phyloP scores from a whole-genome alignment of 2,113 vertebrate species.

The Tringa solitaria region DNA sequence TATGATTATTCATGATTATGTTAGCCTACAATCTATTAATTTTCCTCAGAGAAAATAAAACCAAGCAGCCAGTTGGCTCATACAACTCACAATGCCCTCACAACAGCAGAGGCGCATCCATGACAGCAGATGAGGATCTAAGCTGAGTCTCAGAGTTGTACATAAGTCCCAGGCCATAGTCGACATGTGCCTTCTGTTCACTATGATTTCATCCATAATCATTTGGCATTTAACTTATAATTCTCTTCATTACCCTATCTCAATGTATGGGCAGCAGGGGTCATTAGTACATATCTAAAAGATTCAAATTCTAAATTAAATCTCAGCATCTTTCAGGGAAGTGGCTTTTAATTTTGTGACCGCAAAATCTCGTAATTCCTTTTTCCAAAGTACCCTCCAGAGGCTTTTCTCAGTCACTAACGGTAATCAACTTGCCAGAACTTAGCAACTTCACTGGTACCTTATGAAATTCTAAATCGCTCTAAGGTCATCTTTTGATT shows the following conservation, averaged over 20 bases:
- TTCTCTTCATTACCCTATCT: background rate
- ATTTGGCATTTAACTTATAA: background rate
- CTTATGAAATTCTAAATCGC: background rate
- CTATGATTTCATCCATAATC: background rate
- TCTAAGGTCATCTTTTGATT: background rate
- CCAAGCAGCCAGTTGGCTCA: background rate
- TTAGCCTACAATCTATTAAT: background rate
- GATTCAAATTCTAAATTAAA: background rate
- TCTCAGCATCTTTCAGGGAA: background rate
- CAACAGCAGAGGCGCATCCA: background rate
- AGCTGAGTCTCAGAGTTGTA: background rate
- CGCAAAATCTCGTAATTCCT: background rate
- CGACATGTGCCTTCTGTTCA: background rate
- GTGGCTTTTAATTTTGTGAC: background rate
- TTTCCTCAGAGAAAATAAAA: background rate
- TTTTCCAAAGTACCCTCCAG: background rate
- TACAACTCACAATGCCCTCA: background rate
- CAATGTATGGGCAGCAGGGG: background rate
- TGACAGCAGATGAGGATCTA: background rate
- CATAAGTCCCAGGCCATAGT: background rate
- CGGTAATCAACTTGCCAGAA: background rate
- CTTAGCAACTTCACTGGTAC: background rate
- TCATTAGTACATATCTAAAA: background rate
- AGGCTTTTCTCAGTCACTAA: background rate
- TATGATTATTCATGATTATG: background rate